Evolutionary conservation across 2,888 invertebrate genomes (phyloP).

Genomic region (Sylvicola cinctus): DNA sequence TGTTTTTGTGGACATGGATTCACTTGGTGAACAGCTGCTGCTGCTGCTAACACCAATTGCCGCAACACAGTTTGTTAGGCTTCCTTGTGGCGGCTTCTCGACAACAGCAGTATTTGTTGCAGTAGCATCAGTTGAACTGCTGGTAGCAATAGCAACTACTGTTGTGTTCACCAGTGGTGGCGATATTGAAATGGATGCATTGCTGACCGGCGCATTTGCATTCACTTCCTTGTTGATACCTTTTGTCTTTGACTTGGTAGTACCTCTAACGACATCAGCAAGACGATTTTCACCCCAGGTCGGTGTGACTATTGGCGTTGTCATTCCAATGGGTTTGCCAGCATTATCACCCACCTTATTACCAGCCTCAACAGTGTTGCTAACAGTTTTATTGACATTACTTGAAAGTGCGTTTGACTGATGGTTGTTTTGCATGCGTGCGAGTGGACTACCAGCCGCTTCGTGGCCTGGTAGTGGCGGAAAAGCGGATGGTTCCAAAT

Average conservation of each 20-base stretch:
- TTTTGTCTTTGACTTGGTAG: conserved; percentile 27
- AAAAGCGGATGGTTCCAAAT: conserved; percentile 58
- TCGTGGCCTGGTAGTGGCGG: conserved; percentile 55
- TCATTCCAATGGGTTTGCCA: conserved; percentile 5
- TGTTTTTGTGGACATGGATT: no score
- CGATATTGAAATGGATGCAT: conserved; percentile 5
- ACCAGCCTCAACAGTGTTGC: conserved; percentile 2
- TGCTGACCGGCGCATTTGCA: conserved; percentile 5
- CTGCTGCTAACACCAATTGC: no score
- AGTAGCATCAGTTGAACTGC: conserved; percentile 15
- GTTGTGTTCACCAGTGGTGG: conserved; percentile 6
- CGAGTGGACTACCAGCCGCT: conserved; percentile 13
- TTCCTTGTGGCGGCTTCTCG: neutral
- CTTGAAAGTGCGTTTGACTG: neutral
- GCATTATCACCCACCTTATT: conserved; percentile 1
- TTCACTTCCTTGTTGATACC: conserved; percentile 16
- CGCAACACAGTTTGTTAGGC: no score
- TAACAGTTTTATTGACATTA: neutral
- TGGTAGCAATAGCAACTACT: conserved; percentile 9
- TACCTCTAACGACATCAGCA: conserved; percentile 62
- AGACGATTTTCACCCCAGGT: conserved; percentile 39
- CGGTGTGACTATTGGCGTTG: conserved; percentile 18
- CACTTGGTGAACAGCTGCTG: no score
- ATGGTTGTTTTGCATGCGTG: neutral
- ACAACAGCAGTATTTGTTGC: conserved; percentile 18